Percentiles rank a stretch among this genome's conserved stretches.
Evolutionary conservation across 2,888 invertebrate genomes (phyloP).

Genomic region (Pomacea canaliculata): DNA sequence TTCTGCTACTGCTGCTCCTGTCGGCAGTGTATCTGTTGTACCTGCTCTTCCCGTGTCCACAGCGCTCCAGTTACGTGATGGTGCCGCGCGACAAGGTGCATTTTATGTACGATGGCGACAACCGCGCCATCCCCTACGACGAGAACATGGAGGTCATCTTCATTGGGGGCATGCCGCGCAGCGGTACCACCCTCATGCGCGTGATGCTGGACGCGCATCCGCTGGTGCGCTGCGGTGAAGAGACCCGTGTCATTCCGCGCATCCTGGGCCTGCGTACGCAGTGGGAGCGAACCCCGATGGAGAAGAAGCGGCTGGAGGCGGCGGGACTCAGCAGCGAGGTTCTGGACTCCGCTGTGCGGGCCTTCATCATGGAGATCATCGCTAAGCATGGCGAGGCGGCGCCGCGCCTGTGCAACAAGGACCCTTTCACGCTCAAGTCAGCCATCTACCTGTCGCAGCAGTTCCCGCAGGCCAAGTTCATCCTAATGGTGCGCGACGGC

Average conservation of each 20-base stretch:
- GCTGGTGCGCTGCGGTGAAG: slow-evolving; percentile 95
- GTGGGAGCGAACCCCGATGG: slow-evolving; percentile 85
- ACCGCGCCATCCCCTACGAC: slow-evolving; percentile 75
- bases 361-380: slow-evolving; percentile 91
- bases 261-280: slow-evolving; percentile 94
- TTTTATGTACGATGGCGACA: slow-evolving; percentile 50
- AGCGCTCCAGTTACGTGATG: slow-evolving; percentile 47
- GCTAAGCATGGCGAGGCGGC: slow-evolving; percentile 87
- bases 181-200: slow-evolving; percentile 96
- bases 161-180: slow-evolving; percentile 94
- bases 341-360: slow-evolving; percentile 93
- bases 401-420: slow-evolving; percentile 96
- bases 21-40: slow-evolving; percentile 34
- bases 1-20: slow-evolving; percentile 13
- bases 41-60: slow-evolving; percentile 44
- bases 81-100: slow-evolving; percentile 50
- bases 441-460: slow-evolving; percentile 92
- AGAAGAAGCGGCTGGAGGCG: slow-evolving; percentile 52
- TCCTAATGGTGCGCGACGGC: slow-evolving; percentile 98
- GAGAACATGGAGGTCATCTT: slow-evolving; percentile 84
- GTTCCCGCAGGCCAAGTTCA: slow-evolving; percentile 96
- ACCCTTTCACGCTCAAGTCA: slow-evolving; percentile 97
- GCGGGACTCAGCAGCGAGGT: slow-evolving; percentile 84
- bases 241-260: slow-evolving; percentile 93
- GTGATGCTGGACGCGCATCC: slow-evolving; percentile 99